phyloP scores from a whole-genome alignment of 2,888 invertebrate species.

The Lamellibrachia satsuma region DNA sequence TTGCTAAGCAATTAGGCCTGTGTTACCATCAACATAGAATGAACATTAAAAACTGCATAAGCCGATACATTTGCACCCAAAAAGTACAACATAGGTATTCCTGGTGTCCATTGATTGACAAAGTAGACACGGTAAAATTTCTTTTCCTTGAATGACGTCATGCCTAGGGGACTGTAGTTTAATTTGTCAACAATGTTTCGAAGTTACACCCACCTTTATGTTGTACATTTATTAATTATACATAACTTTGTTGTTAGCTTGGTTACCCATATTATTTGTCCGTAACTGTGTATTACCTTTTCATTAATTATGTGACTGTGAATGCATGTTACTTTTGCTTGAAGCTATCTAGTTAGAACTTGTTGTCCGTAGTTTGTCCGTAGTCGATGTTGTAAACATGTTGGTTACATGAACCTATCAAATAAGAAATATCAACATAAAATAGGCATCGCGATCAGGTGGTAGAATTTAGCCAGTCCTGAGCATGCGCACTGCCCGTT shows the following conservation, averaged over 20 bases:
- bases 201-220: neutral
- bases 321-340: neutral
- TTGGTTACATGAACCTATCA: neutral
- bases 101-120: neutral
- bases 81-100: neutral
- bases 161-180: neutral
- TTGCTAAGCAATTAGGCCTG: neutral
- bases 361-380: neutral
- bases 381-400: neutral
- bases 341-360: neutral
- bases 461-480: neutral
- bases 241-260: neutral
- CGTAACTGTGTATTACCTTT: neutral
- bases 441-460: neutral
- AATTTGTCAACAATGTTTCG: neutral
- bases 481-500: conserved; percentile 13
- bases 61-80: neutral
- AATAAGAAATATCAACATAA: neutral
- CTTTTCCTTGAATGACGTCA: neutral
- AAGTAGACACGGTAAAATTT: neutral
- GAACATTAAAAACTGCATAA: neutral
- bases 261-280: neutral
- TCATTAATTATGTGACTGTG: neutral
- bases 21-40: neutral
- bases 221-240: neutral